Conservation (phyloP, 2,888 invertebrate genomes). For the Leptinotarsa haldemani region DNA sequence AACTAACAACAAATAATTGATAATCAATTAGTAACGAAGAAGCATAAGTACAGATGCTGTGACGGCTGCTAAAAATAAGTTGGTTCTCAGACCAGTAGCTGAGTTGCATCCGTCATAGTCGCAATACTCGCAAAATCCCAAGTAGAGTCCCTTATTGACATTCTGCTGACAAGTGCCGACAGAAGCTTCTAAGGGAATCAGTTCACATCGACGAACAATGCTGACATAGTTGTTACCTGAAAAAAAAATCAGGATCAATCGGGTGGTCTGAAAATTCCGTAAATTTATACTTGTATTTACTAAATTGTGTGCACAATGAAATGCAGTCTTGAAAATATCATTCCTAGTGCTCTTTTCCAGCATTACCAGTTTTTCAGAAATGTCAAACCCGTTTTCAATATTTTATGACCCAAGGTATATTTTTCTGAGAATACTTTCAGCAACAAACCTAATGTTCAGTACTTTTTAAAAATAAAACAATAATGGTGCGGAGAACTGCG, state of each 20-base stretch:
- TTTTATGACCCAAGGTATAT: too few species aligned
- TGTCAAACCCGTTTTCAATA: too few species aligned
- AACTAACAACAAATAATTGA: conserved; percentile 6
- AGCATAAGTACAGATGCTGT: not conserved
- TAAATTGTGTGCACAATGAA: too few species aligned
- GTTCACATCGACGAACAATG: conserved; percentile 72
- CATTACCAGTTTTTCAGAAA: too few species aligned
- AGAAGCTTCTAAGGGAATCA: conserved; percentile 70
- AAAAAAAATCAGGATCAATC: conserved; percentile 49
- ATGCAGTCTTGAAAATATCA: too few species aligned
- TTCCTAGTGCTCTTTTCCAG: too few species aligned
- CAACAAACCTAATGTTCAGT: too few species aligned
- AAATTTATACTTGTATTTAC: too few species aligned
- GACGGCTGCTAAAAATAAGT: conserved; percentile 59
- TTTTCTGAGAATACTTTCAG: too few species aligned
- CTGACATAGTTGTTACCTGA: conserved; percentile 68
- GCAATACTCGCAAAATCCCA: conserved; percentile 76
- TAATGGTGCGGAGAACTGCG: too few species aligned
- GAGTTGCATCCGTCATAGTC: conserved; percentile 77
- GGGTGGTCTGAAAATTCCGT: too few species aligned
- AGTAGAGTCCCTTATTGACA: conserved; percentile 68
- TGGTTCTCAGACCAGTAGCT: conserved; percentile 67
- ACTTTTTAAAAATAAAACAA: too few species aligned
- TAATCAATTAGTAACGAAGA: conserved; percentile 4
- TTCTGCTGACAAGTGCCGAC: conserved; percentile 68